phyloP scores from a whole-genome alignment of 2,113 vertebrate species.

The Lophochroa leadbeateri region DNA sequence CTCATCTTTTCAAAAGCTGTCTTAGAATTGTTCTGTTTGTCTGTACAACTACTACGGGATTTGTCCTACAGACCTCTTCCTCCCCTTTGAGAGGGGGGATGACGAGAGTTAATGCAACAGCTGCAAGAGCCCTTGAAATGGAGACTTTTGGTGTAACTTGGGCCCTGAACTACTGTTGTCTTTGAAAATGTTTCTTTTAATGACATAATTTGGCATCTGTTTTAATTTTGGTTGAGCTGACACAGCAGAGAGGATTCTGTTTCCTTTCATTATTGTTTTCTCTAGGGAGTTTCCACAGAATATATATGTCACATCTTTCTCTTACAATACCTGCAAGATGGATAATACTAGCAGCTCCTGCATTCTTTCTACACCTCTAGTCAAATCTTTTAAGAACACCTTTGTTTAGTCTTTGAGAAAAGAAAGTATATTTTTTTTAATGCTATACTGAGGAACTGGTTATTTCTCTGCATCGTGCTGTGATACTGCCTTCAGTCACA shows the following conservation, averaged over 20 bases:
- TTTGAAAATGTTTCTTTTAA: constrained; percentile 23
- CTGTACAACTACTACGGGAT: not conserved
- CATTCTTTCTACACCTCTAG: not conserved
- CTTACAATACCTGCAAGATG: not conserved
- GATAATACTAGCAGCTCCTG: not conserved
- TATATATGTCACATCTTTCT: not conserved
- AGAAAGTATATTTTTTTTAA: constrained; percentile 29
- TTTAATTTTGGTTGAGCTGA: constrained; percentile 52
- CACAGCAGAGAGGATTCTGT: constrained; percentile 1
- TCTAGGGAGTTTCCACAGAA: not conserved
- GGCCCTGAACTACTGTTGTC: not conserved
- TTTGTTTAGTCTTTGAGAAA: constrained; percentile 13
- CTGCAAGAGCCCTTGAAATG: not conserved
- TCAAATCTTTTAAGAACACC: not conserved
- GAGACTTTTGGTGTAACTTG: not conserved
- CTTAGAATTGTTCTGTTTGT: not conserved
- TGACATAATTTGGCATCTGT: constrained; percentile 14
- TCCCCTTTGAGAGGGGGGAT: not conserved
- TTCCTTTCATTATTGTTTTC: not conserved
- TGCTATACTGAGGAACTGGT: not conserved
- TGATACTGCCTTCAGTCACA: not conserved
- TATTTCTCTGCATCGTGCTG: not conserved
- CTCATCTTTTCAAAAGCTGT: not conserved
- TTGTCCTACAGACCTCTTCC: not conserved
- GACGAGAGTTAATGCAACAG: not conserved